Percentiles rank a stretch among this genome's conserved stretches.
These are phyloP conservation scores for Nilaparvata lugens DNA, from an alignment of 1,140 invertebrate genomes.

Conservation along the genomic window DNA sequence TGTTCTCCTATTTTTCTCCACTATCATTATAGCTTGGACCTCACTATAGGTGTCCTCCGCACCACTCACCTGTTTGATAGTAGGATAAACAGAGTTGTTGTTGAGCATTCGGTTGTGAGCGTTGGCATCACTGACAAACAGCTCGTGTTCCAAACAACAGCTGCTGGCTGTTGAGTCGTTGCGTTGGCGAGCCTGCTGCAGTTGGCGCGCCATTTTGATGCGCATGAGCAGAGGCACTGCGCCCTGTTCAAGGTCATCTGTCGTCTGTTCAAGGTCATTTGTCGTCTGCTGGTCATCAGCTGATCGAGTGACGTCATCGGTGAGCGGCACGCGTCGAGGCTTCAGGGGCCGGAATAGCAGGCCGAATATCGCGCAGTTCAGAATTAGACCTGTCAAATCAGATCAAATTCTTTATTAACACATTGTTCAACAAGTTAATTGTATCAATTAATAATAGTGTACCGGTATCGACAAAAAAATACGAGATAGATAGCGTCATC, in stretches of 20 bases:
- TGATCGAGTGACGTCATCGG: conserved; percentile 35
- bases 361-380: conserved; percentile 70
- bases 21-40: too few species aligned
- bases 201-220: conserved; percentile 39
- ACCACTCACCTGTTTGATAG: not conserved
- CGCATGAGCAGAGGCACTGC: conserved; percentile 36
- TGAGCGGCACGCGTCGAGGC: conserved; percentile 37
- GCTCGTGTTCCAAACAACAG: not conserved
- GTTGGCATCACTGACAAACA: too few species aligned
- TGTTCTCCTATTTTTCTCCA: too few species aligned
- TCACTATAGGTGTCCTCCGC: too few species aligned
- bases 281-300: conserved; percentile 32
- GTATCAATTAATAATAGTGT: too few species aligned
- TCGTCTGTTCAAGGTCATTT: conserved; percentile 33
- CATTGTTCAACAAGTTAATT: not conserved
- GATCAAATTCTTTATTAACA: conserved; percentile 15
- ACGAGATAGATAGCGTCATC: too few species aligned
- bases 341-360: conserved; percentile 65
- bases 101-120: not conserved
- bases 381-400: conserved; percentile 46
- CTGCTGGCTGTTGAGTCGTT: conserved; percentile 16
- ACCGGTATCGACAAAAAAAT: too few species aligned
- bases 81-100: not conserved
- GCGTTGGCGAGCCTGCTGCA: conserved; percentile 11
- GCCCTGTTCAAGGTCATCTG: conserved; percentile 28